These are phyloP conservation scores for Drosophila quasianomalipes DNA, from an alignment of 2,888 invertebrate species.

Conservation along the genomic window DNA sequence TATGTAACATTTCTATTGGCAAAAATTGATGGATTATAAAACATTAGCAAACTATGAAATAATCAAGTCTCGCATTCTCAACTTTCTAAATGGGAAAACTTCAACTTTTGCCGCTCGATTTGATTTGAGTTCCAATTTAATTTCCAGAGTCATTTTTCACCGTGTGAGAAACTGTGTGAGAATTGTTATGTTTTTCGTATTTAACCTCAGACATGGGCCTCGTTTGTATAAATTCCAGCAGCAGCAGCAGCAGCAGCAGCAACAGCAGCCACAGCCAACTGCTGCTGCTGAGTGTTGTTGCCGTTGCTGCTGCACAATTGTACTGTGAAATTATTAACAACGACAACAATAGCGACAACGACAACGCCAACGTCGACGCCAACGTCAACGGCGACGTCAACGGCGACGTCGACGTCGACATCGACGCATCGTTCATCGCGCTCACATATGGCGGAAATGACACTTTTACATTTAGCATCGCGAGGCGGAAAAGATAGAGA, in stretches of 20 bases:
- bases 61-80: not conserved
- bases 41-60: not conserved
- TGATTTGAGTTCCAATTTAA: not conserved
- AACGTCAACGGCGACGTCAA: slow-evolving; percentile 10
- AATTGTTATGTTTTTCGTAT: slow-evolving; percentile 81
- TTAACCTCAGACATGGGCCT: slow-evolving; percentile 81
- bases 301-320: slow-evolving; percentile 65
- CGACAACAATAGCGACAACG: slow-evolving; percentile 53
- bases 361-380: slow-evolving; percentile 23
- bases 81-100: not conserved
- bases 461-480: slow-evolving; percentile 75
- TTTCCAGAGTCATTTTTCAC: not conserved
- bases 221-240: slow-evolving; percentile 77
- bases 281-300: slow-evolving; percentile 53
- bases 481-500: slow-evolving; percentile 23
- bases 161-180: slow-evolving; percentile 26
- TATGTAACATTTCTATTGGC: not conserved
- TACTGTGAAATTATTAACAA: slow-evolving; percentile 77
- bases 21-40: not conserved
- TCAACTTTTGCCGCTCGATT: not conserved
- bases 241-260: slow-evolving; percentile 55
- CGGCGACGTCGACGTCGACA: slow-evolving; percentile 27
- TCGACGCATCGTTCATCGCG: slow-evolving; percentile 81
- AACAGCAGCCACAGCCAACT: slow-evolving; percentile 45
- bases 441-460: slow-evolving; percentile 83